phyloP scores from a whole-genome alignment of 2,888 invertebrate species.

The Aphodius granarius region DNA sequence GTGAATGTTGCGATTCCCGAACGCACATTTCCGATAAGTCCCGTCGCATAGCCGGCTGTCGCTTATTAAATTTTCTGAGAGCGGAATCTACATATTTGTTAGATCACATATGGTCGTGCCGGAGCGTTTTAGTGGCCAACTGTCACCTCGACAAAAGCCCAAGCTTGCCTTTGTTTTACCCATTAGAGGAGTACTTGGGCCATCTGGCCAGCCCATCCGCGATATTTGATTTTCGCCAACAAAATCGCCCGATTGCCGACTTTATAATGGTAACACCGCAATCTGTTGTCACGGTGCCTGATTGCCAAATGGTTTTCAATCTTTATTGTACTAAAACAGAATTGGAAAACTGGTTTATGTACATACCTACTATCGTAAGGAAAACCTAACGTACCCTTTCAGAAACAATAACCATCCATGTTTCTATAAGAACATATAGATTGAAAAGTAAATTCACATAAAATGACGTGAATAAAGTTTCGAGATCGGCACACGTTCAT shows the following conservation, averaged over 20 bases:
- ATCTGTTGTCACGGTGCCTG: background rate
- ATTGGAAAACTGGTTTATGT: background rate
- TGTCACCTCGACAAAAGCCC: constrained; percentile 42
- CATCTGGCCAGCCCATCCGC: constrained; percentile 42
- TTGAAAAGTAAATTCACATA: too few species aligned
- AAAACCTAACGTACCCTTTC: too few species aligned
- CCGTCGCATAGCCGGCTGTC: constrained; percentile 36
- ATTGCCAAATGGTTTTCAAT: background rate
- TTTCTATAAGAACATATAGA: too few species aligned
- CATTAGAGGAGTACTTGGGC: constrained; percentile 41
- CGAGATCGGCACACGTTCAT: too few species aligned
- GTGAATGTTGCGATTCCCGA: constrained; percentile 9
- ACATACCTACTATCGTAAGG: too few species aligned
- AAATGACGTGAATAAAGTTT: too few species aligned
- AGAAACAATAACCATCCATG: too few species aligned
- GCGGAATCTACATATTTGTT: constrained; percentile 45
- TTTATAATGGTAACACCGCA: background rate
- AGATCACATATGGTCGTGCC: constrained; percentile 45
- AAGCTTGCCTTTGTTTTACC: constrained; percentile 45
- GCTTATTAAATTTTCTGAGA: constrained; percentile 45
- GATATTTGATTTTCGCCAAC: constrained; percentile 38
- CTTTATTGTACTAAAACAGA: background rate
- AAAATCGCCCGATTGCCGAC: background rate
- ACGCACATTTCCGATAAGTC: constrained; percentile 17
- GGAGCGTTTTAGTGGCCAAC: constrained; percentile 47